Percentiles rank a stretch among this genome's conserved stretches.
Conservation (phyloP, 2,797 vertebrate genomes). For the Leucoraja ocellata region DNA sequence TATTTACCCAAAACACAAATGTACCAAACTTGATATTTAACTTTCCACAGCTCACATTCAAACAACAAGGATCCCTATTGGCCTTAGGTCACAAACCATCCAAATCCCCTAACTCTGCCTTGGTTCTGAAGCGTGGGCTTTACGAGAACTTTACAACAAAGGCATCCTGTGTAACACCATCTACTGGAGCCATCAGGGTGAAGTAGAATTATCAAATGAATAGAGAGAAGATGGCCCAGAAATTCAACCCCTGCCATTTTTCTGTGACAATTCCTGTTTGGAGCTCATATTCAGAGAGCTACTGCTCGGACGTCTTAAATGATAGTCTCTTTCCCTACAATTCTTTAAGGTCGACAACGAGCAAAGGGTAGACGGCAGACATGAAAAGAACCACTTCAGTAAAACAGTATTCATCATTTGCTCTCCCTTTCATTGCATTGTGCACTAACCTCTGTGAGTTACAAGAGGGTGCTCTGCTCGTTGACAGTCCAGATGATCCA, state of each 20-base stretch:
- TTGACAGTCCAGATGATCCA: conserved; percentile 68
- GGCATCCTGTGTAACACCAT: no score
- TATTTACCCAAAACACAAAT: no score
- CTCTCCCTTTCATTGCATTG: not conserved
- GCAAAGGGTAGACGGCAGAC: not conserved
- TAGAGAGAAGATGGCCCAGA: not conserved
- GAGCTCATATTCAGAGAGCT: not conserved
- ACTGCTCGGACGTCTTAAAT: not conserved
- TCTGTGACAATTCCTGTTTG: not conserved
- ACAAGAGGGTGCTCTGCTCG: conserved; percentile 76
- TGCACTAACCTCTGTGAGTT: conserved; percentile 74
- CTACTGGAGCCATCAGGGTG: no score
- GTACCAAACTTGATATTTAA: no score
- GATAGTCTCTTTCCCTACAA: not conserved
- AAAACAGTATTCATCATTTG: not conserved
- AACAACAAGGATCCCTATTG: no score
- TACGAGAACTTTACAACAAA: no score
- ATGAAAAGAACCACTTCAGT: not conserved
- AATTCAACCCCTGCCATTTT: no score
- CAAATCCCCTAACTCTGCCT: no score
- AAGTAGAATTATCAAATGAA: not conserved
- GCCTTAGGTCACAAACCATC: no score
- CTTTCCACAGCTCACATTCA: no score
- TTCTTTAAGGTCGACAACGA: not conserved
- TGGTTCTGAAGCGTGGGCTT: no score